phyloP scores from a whole-genome alignment of 2,888 invertebrate genomes.

The Drosophila monieri region DNA sequence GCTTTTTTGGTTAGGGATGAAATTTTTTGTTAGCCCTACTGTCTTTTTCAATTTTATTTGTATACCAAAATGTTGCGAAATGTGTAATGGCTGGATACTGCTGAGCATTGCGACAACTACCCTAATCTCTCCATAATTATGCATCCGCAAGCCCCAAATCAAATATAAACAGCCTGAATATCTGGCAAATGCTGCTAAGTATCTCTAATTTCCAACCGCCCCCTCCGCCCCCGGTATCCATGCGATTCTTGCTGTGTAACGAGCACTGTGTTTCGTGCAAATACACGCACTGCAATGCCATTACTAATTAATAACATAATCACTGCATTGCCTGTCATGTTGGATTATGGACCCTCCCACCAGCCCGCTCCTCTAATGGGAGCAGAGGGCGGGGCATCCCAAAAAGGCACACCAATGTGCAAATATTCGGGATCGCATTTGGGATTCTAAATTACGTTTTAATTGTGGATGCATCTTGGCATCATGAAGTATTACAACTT shows the following conservation, averaged over 20 bases:
- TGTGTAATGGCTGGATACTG: not conserved
- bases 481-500: not conserved
- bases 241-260: slow-evolving; percentile 50
- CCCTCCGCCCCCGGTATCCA: not conserved
- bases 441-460: no score
- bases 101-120: no score
- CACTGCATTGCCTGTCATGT: slow-evolving; percentile 65
- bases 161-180: slow-evolving; percentile 46
- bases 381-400: not conserved
- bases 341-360: slow-evolving; percentile 47
- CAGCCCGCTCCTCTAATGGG: not conserved
- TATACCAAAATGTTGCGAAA: no score
- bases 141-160: slow-evolving; percentile 55
- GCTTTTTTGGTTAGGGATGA: no score
- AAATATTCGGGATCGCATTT: no score
- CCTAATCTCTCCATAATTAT: slow-evolving; percentile 44
- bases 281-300: slow-evolving; percentile 70
- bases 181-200: slow-evolving; percentile 5
- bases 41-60: no score
- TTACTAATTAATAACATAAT: slow-evolving; percentile 78
- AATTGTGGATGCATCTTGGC: no score
- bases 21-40: no score
- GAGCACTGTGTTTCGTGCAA: slow-evolving; percentile 70
- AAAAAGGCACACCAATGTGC: not conserved
- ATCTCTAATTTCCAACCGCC: slow-evolving; percentile 5